phyloP scores from a whole-genome alignment of 2,888 invertebrate species.

The Drosophila picticornis region DNA sequence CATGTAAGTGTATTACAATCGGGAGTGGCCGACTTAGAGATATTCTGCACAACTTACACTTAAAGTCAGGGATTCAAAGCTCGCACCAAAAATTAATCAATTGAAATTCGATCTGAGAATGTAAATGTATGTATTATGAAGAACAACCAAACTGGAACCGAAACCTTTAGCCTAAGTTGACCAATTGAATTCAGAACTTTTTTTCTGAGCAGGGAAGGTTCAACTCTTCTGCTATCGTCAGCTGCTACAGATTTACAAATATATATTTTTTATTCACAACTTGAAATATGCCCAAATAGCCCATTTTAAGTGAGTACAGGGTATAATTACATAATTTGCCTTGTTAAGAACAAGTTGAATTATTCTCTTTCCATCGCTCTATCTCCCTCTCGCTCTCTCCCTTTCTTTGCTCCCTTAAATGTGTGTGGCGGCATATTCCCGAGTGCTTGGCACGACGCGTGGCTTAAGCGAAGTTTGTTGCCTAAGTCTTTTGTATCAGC shows the following conservation, averaged over 20 bases:
- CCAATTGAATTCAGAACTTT: neutral
- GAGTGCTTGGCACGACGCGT: slow-evolving; percentile 51
- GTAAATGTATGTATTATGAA: neutral
- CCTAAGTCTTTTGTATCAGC: slow-evolving; percentile 64
- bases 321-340: slow-evolving; percentile 21
- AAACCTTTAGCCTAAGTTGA: neutral
- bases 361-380: neutral
- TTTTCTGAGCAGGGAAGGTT: neutral
- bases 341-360: slow-evolving; percentile 41
- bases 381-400: neutral
- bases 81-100: too few species aligned
- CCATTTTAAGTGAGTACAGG: neutral
- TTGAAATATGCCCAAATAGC: neutral
- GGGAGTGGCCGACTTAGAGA: neutral
- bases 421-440: slow-evolving; percentile 6
- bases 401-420: slow-evolving; percentile 33
- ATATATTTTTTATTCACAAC: neutral
- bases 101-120: too few species aligned
- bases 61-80: too few species aligned
- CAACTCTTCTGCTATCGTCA: neutral
- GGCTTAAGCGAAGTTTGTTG: slow-evolving; percentile 57
- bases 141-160: neutral
- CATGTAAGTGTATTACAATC: neutral
- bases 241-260: neutral
- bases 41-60: neutral